Evolutionary conservation across 2,888 invertebrate genomes (phyloP).

Genomic region (Acleris sparsana): DNA sequence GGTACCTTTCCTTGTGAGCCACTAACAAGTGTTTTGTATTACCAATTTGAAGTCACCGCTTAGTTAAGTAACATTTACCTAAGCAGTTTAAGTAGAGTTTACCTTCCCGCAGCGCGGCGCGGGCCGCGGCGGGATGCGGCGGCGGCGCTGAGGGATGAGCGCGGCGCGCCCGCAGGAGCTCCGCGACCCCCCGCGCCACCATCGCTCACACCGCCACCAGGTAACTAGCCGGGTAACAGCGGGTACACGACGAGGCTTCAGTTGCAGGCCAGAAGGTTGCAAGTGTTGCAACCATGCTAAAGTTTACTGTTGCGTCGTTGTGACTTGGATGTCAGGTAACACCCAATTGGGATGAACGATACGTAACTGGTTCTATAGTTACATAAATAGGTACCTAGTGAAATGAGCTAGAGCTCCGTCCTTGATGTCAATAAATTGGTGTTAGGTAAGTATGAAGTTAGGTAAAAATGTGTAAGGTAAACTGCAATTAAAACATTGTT

Average conservation of each 20-base stretch:
- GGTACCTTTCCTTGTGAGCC: too few species aligned
- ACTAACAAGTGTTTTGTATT: too few species aligned
- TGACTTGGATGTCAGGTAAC: not conserved
- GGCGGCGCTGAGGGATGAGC: constrained; percentile 77
- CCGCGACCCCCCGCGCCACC: constrained; percentile 76
- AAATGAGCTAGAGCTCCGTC: too few species aligned
- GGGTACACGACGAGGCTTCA: not conserved
- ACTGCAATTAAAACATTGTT: too few species aligned
- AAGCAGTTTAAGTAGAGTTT: constrained; percentile 9
- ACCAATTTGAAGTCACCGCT: too few species aligned
- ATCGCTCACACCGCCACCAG: constrained; percentile 69
- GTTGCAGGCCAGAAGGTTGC: not conserved
- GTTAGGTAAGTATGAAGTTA: too few species aligned
- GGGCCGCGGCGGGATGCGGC: constrained; percentile 63
- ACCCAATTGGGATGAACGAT: not conserved
- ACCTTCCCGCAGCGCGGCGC: constrained; percentile 32
- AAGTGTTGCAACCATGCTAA: too few species aligned
- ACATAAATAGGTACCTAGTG: too few species aligned
- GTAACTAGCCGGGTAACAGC: constrained; percentile 47
- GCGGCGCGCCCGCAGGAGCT: constrained; percentile 78
- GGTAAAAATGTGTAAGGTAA: too few species aligned
- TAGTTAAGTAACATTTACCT: not conserved
- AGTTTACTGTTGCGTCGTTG: not conserved
- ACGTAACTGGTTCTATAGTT: too few species aligned
- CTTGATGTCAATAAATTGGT: too few species aligned